These are phyloP conservation scores for Bungarus multicinctus DNA, from an alignment of 2,113 vertebrate species.

Conservation along the genomic window DNA sequence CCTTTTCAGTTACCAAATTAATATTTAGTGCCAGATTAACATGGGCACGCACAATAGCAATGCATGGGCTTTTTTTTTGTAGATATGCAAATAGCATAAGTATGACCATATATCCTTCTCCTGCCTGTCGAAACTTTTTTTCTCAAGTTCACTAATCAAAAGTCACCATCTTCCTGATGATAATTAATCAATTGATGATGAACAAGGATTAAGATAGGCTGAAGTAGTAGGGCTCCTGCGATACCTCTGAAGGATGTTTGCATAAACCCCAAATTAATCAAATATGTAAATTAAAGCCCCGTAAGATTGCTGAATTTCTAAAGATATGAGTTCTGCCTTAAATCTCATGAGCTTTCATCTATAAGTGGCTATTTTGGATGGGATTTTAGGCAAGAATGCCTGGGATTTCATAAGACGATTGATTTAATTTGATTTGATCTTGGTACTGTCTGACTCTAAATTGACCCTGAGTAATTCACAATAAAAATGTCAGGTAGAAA, in stretches of 20 bases:
- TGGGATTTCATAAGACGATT: neutral
- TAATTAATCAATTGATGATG: neutral
- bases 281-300: neutral
- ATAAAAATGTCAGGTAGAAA: neutral
- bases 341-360: neutral
- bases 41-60: neutral
- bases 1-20: neutral
- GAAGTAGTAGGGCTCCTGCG: neutral
- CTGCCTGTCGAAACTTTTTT: neutral
- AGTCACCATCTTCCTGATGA: neutral
- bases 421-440: neutral
- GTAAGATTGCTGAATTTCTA: neutral
- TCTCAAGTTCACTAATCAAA: neutral
- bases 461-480: neutral
- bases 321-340: neutral
- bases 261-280: neutral
- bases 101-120: neutral
- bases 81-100: neutral
- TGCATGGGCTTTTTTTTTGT: neutral
- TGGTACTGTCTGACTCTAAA: neutral
- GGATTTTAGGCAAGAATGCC: neutral
- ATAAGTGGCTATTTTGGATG: neutral
- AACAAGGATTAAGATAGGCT: neutral
- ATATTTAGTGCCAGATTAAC: neutral
- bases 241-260: neutral